Percentiles rank a stretch among this genome's conserved stretches.
Evolutionary conservation across 2,797 vertebrate genomes (phyloP).

Genomic region (Myotis myotis): DNA sequence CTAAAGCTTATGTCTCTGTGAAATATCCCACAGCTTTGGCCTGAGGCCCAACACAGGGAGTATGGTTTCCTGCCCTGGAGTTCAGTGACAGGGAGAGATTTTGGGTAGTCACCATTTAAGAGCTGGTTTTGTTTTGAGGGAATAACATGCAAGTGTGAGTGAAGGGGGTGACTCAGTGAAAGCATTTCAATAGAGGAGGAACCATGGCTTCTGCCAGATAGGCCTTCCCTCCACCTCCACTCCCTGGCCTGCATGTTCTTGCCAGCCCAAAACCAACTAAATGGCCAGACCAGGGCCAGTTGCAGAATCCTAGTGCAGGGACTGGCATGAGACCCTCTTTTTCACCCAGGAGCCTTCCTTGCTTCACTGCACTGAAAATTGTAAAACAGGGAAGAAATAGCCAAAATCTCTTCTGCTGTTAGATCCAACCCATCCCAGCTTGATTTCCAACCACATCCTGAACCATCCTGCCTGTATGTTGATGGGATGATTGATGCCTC

Average conservation of each 20-base stretch:
- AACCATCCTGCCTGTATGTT: neutral
- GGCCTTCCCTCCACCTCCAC: neutral
- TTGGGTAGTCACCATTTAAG: conserved; percentile 2
- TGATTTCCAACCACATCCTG: neutral
- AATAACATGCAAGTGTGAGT: neutral
- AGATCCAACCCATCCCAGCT: neutral
- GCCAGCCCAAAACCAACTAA: neutral
- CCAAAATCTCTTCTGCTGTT: neutral
- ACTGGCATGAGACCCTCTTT: neutral
- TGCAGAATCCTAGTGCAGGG: neutral
- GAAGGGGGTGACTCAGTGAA: neutral
- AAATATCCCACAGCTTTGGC: neutral
- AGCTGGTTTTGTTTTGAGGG: neutral
- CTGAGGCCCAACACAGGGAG: neutral
- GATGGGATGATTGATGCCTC: neutral
- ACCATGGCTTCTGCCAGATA: neutral
- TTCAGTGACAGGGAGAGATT: neutral
- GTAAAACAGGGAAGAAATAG: neutral
- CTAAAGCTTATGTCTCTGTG: neutral
- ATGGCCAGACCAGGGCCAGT: neutral
- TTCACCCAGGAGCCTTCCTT: neutral
- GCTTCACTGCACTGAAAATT: neutral
- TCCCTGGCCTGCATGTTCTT: neutral
- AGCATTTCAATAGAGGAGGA: neutral
- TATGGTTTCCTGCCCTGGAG: conserved; percentile 28